Evolutionary conservation across 2,797 vertebrate genomes (phyloP).

Genomic region (Diceros bicornis): DNA sequence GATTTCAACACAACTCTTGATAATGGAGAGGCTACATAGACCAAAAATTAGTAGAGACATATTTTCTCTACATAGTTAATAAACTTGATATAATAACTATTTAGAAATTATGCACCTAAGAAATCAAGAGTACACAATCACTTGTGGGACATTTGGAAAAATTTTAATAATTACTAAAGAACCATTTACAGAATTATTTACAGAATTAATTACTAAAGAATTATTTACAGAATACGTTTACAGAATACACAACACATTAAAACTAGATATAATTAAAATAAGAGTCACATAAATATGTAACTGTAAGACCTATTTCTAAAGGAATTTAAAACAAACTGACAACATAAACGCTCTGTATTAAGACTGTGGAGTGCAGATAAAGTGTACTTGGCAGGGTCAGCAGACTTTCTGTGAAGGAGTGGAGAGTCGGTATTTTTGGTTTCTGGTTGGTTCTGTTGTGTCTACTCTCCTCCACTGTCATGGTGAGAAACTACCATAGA

Average conservation of each 20-base stretch:
- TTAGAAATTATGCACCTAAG: not conserved
- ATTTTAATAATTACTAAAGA: not conserved
- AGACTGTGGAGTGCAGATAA: fast-evolving
- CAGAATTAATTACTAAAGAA: not conserved
- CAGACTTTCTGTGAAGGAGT: fast-evolving
- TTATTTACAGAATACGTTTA: not conserved
- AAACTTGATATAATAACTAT: not conserved
- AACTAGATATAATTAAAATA: not conserved
- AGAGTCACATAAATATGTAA: not conserved
- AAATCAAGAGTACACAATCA: fast-evolving
- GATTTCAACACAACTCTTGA: no score
- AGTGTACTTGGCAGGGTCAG: fast-evolving
- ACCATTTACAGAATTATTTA: not conserved
- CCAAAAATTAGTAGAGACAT: fast-evolving
- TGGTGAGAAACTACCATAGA: fast-evolving
- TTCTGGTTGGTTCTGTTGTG: no score
- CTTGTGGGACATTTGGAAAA: not conserved
- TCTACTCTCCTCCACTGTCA: no score
- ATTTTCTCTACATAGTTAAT: not conserved
- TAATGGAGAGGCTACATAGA: not conserved
- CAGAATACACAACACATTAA: not conserved
- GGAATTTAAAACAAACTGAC: not conserved
- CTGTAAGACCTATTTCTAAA: not conserved
- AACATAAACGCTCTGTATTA: fast-evolving
- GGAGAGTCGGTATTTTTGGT: no score